Conservation (phyloP, 2,888 invertebrate species). For the Conchocele bisecta region DNA sequence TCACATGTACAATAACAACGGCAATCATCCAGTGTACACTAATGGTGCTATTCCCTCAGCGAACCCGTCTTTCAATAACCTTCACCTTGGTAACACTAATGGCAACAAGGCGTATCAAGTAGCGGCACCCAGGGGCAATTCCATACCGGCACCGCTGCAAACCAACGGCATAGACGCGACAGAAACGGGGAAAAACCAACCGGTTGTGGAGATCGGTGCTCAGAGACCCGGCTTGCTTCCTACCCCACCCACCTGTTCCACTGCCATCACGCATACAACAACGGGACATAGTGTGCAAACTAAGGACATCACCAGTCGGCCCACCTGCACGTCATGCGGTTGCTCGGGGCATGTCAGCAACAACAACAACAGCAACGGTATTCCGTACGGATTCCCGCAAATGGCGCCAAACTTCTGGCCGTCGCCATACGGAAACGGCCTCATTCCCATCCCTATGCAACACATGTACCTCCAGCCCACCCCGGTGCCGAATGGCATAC, state of each 20-base stretch:
- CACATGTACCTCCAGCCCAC: slow-evolving; percentile 43
- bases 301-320: slow-evolving; percentile 25
- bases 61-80: neutral
- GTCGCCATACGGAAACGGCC: slow-evolving; percentile 53
- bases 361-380: slow-evolving; percentile 33
- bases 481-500: slow-evolving; percentile 43
- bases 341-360: slow-evolving; percentile 56
- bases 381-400: slow-evolving; percentile 54
- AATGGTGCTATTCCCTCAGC: neutral
- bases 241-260: slow-evolving; percentile 19
- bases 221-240: slow-evolving; percentile 13
- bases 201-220: neutral
- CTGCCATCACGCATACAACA: slow-evolving; percentile 32
- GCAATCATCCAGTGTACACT: slow-evolving; percentile 4
- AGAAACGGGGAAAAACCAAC: slow-evolving; percentile 3
- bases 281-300: slow-evolving; percentile 26
- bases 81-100: neutral
- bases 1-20: slow-evolving; percentile 13
- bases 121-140: too few species aligned
- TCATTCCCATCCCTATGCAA: slow-evolving; percentile 50
- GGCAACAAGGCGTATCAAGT: neutral
- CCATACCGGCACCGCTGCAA: neutral
- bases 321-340: slow-evolving; percentile 62
- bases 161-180: slow-evolving; percentile 26
- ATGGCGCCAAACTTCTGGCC: slow-evolving; percentile 59